phyloP scores from a whole-genome alignment of 2,113 vertebrate species.

The Sialia sialis region DNA sequence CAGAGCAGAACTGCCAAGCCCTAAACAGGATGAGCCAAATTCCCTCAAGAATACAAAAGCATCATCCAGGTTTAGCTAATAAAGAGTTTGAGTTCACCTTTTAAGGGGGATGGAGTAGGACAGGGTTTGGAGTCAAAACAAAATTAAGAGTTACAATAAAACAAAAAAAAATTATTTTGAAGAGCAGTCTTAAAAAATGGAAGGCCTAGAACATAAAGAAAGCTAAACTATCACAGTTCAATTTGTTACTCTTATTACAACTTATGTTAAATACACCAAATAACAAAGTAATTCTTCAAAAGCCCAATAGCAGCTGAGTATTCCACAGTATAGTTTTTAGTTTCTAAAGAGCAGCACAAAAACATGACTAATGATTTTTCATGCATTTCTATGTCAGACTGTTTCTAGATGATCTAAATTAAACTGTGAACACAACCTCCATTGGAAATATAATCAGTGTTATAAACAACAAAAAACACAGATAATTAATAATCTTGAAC shows the following conservation, averaged over 20 bases:
- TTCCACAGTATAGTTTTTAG: accelerated
- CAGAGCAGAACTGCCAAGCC: background rate
- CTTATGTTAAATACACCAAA: accelerated
- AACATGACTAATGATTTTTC: accelerated
- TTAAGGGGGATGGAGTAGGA: accelerated
- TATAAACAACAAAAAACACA: background rate
- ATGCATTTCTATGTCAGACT: accelerated
- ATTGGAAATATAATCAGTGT: accelerated
- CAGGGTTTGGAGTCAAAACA: accelerated
- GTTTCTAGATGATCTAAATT: accelerated
- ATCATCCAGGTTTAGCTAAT: accelerated
- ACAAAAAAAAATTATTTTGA: accelerated
- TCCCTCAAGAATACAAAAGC: accelerated
- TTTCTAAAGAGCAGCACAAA: accelerated
- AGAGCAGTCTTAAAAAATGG: accelerated
- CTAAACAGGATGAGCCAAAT: accelerated
- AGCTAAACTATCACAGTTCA: accelerated
- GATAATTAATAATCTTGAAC: accelerated
- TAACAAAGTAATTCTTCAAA: accelerated
- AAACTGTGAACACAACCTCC: accelerated
- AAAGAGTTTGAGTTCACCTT: accelerated
- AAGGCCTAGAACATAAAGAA: accelerated
- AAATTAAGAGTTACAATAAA: background rate
- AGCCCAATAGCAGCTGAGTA: accelerated
- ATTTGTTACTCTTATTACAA: accelerated